Conservation (phyloP, 1,140 invertebrate species). For the Drosophila bifasciata region DNA sequence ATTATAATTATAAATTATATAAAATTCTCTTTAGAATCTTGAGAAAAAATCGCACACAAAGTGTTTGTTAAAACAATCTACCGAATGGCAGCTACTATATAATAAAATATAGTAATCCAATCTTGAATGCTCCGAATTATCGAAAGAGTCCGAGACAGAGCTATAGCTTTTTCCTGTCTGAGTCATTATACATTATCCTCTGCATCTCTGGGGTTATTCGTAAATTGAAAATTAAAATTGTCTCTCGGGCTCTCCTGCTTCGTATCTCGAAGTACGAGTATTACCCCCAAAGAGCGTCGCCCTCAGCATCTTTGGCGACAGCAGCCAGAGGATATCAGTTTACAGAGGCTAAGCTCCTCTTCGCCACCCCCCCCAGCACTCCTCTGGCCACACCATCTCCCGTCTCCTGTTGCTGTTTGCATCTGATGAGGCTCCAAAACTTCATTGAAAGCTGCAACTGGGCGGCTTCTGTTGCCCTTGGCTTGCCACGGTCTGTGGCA, state of each 20-base stretch:
- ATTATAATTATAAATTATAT: too few species aligned
- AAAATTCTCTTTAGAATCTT: too few species aligned
- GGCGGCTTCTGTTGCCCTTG: conserved; percentile 28
- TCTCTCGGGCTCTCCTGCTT: conserved; percentile 2
- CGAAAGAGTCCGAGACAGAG: too few species aligned
- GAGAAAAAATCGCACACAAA: too few species aligned
- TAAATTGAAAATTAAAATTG: too few species aligned
- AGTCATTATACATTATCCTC: too few species aligned
- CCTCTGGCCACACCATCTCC: background rate
- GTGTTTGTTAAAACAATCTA: too few species aligned
- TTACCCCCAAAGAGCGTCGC: conserved; percentile 4
- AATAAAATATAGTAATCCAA: too few species aligned
- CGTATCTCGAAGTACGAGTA: conserved; percentile 20
- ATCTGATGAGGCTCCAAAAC: conserved; percentile 29
- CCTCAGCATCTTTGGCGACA: conserved; percentile 28
- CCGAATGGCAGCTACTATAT: too few species aligned
- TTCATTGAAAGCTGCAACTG: conserved; percentile 8
- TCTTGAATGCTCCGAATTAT: too few species aligned
- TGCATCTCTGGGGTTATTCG: too few species aligned
- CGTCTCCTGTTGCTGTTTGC: conserved; percentile 16
- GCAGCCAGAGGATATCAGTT: conserved; percentile 59
- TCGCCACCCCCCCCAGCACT: background rate
- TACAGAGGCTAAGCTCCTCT: conserved; percentile 30
- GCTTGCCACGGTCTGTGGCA: conserved; percentile 19
- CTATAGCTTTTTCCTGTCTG: too few species aligned